Conservation (phyloP, 1,140 invertebrate species). For the Xylocopa sonorina region DNA sequence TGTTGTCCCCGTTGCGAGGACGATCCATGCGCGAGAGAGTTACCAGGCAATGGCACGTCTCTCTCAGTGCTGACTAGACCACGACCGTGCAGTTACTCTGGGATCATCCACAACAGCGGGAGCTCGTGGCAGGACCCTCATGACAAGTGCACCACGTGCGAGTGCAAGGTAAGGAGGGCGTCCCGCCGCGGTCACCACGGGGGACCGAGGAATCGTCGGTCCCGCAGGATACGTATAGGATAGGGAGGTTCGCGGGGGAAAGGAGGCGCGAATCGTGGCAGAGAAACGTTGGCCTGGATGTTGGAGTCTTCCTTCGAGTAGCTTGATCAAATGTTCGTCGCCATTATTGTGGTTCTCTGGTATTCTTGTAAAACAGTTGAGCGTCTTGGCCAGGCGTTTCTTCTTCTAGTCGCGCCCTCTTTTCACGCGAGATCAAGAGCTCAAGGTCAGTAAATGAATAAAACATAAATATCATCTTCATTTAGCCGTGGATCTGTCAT, state of each 20-base stretch:
- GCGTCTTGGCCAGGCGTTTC: constrained; percentile 9
- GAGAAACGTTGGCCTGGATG: constrained; percentile 20
- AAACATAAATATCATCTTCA: constrained; percentile 55
- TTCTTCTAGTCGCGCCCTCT: constrained; percentile 38
- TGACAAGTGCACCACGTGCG: constrained; percentile 88
- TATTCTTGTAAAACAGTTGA: not conserved
- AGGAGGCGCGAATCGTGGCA: constrained; percentile 8
- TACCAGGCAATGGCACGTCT: constrained; percentile 69
- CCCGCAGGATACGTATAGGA: constrained; percentile 52
- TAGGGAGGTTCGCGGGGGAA: constrained; percentile 47
- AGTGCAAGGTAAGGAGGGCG: constrained; percentile 87
- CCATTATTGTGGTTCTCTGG: not conserved
- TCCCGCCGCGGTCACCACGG: constrained; percentile 28
- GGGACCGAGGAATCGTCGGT: constrained; percentile 53
- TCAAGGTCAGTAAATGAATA: constrained; percentile 71
- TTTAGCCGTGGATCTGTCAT: constrained; percentile 61
- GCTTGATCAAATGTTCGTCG: not conserved
- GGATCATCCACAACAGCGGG: constrained; percentile 84
- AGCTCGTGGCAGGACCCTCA: constrained; percentile 84
- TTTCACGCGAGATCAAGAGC: constrained; percentile 58
- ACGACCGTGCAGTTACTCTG: constrained; percentile 84
- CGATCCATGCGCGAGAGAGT: constrained; percentile 82
- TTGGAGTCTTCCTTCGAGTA: too few species aligned
- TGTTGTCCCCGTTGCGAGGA: constrained; percentile 88
- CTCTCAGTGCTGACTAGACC: constrained; percentile 67